These are phyloP conservation scores for Macropodus opercularis DNA, from an alignment of 2,797 vertebrate species.

Conservation along the genomic window DNA sequence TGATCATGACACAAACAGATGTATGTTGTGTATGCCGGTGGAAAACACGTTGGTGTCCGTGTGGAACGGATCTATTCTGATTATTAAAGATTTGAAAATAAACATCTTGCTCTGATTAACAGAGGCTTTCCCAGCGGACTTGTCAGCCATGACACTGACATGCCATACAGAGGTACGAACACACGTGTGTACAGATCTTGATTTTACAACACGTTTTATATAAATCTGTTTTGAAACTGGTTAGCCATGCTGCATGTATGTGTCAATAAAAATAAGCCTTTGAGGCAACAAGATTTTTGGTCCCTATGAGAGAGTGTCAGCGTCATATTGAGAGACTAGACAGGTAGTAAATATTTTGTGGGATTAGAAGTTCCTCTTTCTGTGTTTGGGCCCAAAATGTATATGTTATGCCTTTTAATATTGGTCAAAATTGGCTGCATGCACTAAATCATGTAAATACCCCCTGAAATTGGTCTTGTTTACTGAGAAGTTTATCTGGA, in stretches of 20 bases:
- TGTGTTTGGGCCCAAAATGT: slow-evolving; percentile 33
- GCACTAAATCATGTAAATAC: slow-evolving; percentile 4
- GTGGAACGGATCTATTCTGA: slow-evolving; percentile 51
- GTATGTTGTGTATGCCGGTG: slow-evolving; percentile 68
- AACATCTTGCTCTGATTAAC: slow-evolving; percentile 75
- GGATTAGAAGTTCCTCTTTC: slow-evolving; percentile 38
- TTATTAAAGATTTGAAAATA: slow-evolving; percentile 74
- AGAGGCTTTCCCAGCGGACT: slow-evolving; percentile 44
- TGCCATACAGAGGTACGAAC: slow-evolving; percentile 12
- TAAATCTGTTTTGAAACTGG: slow-evolving; percentile 43
- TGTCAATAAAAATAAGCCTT: slow-evolving; percentile 12
- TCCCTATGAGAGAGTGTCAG: slow-evolving; percentile 35
- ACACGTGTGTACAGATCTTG: slow-evolving; percentile 49
- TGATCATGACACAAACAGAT: slow-evolving; percentile 80
- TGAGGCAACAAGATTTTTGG: slow-evolving; percentile 48
- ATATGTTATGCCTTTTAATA: slow-evolving; percentile 34
- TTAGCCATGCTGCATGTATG: slow-evolving; percentile 20
- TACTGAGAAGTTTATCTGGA: slow-evolving; percentile 45
- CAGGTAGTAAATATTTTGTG: slow-evolving; percentile 48
- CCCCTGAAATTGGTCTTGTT: slow-evolving; percentile 34
- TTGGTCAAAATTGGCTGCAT: slow-evolving; percentile 31
- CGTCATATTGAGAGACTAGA: slow-evolving; percentile 35
- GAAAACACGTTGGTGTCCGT: slow-evolving; percentile 62
- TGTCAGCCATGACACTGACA: slow-evolving; percentile 49
- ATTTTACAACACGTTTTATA: too few species aligned